Base-by-base conservation (phyloP, 2,113 vertebrate species). In the Barnardius zonarius region DNA sequence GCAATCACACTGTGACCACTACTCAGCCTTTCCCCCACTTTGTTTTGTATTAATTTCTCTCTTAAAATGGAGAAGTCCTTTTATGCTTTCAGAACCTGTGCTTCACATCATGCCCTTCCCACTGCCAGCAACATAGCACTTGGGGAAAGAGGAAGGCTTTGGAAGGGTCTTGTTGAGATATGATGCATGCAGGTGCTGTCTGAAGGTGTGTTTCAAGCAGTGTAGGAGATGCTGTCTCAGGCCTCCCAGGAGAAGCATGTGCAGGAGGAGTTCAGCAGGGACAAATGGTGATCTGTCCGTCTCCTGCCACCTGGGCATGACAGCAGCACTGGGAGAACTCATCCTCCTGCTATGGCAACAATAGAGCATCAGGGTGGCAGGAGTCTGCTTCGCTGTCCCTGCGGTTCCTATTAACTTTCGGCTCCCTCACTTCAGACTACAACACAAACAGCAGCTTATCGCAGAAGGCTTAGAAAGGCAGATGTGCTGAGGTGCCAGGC, bases 221-320 rank as follows among this genome's bases (percentile, higher is more conserved):
- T 1, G 1, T 48, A 16, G 43, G 49, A 63, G 43, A 46, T 18
- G 49, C 35, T 19, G 35, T 13, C 67, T 17, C 20, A 4, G 27
- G 18, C 23, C 17, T 37, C 39, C 19, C 0, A 0, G 14, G 31
- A 62, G 27, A 31, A 63, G 57, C 54, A 17, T 1, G 4, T 9
- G 28, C 64, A 55, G 52, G 16, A 19, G 9, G 30, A 33, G 28
- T 8, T 73, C 30, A 33, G 35, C 52, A 4, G 2, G 57, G 37
- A 13, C 7, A 10, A 3, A 37, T 1, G 10, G 37, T 6, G 2
- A 52, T 24, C 0, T 1, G 48, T 63, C 59, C 0, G 0, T 27
- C 61, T 39, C 11, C 62, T 83, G 30, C 51, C 2, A 2, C 31
- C 7, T 10, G 3, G 13, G 33, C 83, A 20, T 3, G 2, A 55